These are phyloP conservation scores for Callinectes sapidus DNA, from an alignment of 2,888 invertebrate species.

Conservation along the genomic window DNA sequence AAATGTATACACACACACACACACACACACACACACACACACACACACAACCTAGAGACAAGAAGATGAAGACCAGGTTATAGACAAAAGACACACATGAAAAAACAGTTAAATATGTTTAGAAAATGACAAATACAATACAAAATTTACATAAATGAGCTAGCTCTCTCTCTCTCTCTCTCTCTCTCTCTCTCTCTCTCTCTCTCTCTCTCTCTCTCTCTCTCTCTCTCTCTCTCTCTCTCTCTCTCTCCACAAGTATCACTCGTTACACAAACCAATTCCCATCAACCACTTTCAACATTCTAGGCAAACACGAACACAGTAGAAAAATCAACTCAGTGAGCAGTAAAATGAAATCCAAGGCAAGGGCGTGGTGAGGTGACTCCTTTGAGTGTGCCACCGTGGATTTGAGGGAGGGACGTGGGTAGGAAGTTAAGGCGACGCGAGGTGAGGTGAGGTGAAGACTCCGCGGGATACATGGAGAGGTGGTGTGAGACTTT, in stretches of 20 bases:
- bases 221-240: too few species aligned
- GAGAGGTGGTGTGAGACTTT: background rate
- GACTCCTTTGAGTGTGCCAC: background rate
- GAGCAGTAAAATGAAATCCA: background rate
- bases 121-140: too few species aligned
- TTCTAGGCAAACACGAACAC: background rate
- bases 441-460: background rate
- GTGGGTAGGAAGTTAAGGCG: background rate
- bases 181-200: too few species aligned
- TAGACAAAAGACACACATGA: too few species aligned
- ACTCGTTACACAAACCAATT: background rate
- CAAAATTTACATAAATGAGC: background rate
- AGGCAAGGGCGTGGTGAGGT: background rate
- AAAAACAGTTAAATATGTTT: too few species aligned
- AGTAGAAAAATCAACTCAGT: background rate
- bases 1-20: background rate
- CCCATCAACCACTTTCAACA: background rate
- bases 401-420: background rate
- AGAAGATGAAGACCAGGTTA: too few species aligned
- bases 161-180: background rate
- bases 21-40: background rate
- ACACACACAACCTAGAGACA: background rate
- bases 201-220: too few species aligned
- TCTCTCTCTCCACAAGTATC: background rate
- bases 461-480: background rate